These are phyloP conservation scores for Andrena marginata DNA, from an alignment of 2,888 invertebrate species.

Conservation along the genomic window DNA sequence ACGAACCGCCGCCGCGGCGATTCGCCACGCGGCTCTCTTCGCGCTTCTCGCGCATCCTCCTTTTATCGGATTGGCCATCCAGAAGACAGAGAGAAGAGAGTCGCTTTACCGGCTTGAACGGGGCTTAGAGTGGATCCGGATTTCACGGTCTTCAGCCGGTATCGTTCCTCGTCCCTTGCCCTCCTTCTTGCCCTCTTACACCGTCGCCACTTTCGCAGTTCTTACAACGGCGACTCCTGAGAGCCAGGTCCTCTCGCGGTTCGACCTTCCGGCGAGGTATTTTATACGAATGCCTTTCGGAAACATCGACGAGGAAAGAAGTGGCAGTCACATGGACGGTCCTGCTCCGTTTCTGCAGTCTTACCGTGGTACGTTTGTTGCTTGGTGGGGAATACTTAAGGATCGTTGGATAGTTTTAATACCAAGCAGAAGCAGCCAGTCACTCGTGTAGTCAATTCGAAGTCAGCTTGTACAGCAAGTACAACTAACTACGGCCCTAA, in stretches of 20 bases:
- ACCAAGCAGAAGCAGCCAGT: no score
- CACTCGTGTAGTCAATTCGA: no score
- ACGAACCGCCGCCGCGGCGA: slow-evolving; percentile 66
- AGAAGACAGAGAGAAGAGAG: slow-evolving; percentile 51
- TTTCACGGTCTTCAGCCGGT: slow-evolving; percentile 75
- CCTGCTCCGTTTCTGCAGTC: neutral
- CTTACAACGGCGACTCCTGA: slow-evolving; percentile 61
- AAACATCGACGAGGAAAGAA: slow-evolving; percentile 6
- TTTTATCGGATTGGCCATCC: slow-evolving; percentile 73
- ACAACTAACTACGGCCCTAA: neutral
- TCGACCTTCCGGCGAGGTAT: slow-evolving; percentile 58
- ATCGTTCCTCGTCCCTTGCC: slow-evolving; percentile 62
- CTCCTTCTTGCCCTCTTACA: slow-evolving; percentile 30
- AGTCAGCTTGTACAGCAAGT: no score
- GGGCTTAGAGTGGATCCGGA: slow-evolving; percentile 71
- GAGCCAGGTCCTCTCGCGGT: slow-evolving; percentile 52
- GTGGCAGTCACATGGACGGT: neutral
- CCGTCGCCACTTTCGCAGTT: slow-evolving; percentile 50
- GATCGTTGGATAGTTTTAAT: neutral
- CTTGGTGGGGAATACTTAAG: neutral
- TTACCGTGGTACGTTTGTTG: neutral
- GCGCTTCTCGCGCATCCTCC: slow-evolving; percentile 70
- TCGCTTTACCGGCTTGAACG: slow-evolving; percentile 64
- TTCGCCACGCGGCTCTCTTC: slow-evolving; percentile 75
- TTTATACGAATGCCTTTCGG: slow-evolving; percentile 40